Percentiles rank a stretch among this genome's conserved stretches.
Evolutionary conservation across 2,113 vertebrate genomes (phyloP).

Genomic region (Cyprinodon variegatus): DNA sequence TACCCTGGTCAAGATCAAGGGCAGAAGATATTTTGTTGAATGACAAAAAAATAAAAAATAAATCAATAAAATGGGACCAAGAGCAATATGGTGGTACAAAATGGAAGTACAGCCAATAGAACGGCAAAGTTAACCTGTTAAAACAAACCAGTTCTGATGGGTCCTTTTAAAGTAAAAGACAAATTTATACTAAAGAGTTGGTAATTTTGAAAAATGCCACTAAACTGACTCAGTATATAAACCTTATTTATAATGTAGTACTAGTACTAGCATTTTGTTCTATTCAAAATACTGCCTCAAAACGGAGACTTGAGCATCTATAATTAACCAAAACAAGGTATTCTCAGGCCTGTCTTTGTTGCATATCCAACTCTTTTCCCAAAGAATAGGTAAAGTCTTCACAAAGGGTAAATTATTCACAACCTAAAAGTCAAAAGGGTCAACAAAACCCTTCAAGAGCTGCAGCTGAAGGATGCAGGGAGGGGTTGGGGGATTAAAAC

Average conservation of each 20-base stretch:
- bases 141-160: too few relatives aligned
- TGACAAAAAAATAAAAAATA: too few relatives aligned
- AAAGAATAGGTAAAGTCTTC: not conserved
- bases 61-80: too few relatives aligned
- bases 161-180: not conserved
- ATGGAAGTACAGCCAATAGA: too few relatives aligned
- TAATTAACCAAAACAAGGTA: not conserved
- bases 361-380: not conserved
- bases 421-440: conserved; percentile 45
- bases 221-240: not conserved
- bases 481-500: conserved; percentile 26
- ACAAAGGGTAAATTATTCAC: conserved; percentile 34
- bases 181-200: not conserved
- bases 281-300: not conserved
- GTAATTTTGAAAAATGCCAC: not conserved
- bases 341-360: not conserved
- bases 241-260: not conserved
- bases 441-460: conserved; percentile 44
- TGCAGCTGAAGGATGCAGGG: conserved; percentile 13
- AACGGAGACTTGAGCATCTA: not conserved
- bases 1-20: too few relatives aligned
- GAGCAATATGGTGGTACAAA: too few relatives aligned
- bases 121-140: too few relatives aligned
- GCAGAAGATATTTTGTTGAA: too few relatives aligned
- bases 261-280: not conserved